Evolutionary conservation across 2,797 vertebrate species (phyloP).

Genomic region (Sparus aurata): DNA sequence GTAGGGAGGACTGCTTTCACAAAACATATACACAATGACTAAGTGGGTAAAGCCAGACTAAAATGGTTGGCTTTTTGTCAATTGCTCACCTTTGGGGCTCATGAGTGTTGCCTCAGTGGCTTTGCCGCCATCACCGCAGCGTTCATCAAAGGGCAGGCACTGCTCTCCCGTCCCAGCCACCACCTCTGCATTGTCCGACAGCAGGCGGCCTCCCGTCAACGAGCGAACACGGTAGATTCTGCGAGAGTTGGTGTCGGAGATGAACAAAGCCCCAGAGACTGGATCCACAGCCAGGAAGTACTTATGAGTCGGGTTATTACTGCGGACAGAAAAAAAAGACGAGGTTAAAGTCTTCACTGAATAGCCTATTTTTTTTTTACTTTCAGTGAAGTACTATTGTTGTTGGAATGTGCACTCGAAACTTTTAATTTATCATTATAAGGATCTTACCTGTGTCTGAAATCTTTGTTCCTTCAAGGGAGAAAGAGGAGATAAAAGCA

Average conservation of each 20-base stretch:
- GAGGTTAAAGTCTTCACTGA: background rate
- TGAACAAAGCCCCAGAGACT: slow-evolving; percentile 93
- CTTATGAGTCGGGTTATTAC: slow-evolving; percentile 98
- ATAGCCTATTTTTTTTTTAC: background rate
- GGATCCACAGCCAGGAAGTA: slow-evolving; percentile 99
- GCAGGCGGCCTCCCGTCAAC: slow-evolving; percentile 90
- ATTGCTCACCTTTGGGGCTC: slow-evolving; percentile 95
- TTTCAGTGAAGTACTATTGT: background rate
- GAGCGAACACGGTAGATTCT: slow-evolving; percentile 94
- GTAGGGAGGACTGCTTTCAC: too few relatives aligned
- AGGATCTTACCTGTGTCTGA: slow-evolving; percentile 97
- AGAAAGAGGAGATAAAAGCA: slow-evolving; percentile 60
- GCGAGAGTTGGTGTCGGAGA: slow-evolving; percentile 98
- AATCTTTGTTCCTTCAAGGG: slow-evolving; percentile 97
- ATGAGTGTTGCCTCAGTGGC: slow-evolving; percentile 97
- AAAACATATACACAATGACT: too few relatives aligned
- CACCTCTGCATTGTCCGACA: slow-evolving; percentile 94
- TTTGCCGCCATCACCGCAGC: slow-evolving; percentile 97
- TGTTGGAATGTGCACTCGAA: background rate
- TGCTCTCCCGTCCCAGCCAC: slow-evolving; percentile 96
- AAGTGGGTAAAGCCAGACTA: background rate
- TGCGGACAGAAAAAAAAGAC: slow-evolving; percentile 61
- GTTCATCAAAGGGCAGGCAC: slow-evolving; percentile 96
- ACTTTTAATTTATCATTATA: slow-evolving; percentile 15
- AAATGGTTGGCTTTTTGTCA: background rate